Conservation (phyloP, 2,888 invertebrate genomes). For the Spicauda simplicius region DNA sequence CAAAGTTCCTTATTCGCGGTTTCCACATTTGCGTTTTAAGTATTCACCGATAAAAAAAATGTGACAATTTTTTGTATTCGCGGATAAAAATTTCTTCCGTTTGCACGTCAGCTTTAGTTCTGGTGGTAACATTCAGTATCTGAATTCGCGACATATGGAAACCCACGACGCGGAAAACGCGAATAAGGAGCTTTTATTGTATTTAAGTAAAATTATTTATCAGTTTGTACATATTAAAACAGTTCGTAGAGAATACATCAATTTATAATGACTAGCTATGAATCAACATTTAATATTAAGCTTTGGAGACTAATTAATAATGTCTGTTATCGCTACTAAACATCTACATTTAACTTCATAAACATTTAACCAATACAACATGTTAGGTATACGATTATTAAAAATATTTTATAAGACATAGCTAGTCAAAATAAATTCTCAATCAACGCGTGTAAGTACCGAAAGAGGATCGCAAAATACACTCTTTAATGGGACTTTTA, state of each 20-base stretch:
- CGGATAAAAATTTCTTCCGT: too few species aligned
- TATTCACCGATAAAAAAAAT: too few species aligned
- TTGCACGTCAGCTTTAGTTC: too few species aligned
- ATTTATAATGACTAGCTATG: slow-evolving; percentile 34
- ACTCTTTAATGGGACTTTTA: slow-evolving; percentile 27
- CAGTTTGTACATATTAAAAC: slow-evolving; percentile 33
- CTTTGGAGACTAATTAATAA: slow-evolving; percentile 7
- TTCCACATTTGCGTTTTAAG: too few species aligned
- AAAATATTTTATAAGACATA: slow-evolving; percentile 19
- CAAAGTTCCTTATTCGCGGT: too few species aligned
- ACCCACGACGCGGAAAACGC: too few species aligned
- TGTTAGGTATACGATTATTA: slow-evolving; percentile 5
- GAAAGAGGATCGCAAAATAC: slow-evolving; percentile 33
- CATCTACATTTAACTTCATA: neutral
- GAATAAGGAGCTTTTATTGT: too few species aligned
- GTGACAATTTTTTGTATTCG: too few species aligned
- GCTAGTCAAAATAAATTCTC: slow-evolving; percentile 33
- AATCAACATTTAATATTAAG: slow-evolving; percentile 1
- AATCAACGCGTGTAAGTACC: slow-evolving; percentile 25
- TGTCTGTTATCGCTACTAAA: neutral
- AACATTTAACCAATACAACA: slow-evolving; percentile 18
- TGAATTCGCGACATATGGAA: too few species aligned
- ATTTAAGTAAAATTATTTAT: slow-evolving; percentile 27
- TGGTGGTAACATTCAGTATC: too few species aligned
- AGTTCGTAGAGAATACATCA: slow-evolving; percentile 26